A percentile compares a stretch with the other conserved stretches of the same genome.
Evolutionary conservation across 2,113 vertebrate genomes (phyloP).

Genomic region (Entomyzon cyanotis): DNA sequence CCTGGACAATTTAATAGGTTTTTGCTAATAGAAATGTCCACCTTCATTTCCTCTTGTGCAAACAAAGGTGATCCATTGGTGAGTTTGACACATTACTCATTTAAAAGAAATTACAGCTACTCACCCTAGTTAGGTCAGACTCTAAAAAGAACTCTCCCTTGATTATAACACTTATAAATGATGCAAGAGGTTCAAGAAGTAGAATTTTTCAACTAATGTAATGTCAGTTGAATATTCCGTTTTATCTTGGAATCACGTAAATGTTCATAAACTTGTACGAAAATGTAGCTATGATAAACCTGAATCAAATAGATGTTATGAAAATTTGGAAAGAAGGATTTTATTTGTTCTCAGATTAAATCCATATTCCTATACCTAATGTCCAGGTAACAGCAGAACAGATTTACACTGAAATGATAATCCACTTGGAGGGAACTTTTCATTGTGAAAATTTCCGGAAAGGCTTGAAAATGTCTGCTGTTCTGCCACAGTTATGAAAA

Average conservation of each 20-base stretch:
- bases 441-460: neutral
- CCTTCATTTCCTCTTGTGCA: neutral
- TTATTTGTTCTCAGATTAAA: neutral
- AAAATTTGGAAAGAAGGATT: neutral
- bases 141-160: neutral
- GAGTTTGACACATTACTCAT: neutral
- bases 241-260: fast-evolving
- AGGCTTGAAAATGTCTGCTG: neutral
- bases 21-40: neutral
- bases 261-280: neutral
- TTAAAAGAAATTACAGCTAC: neutral
- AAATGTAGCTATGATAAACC: neutral
- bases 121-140: neutral
- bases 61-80: neutral
- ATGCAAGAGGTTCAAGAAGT: neutral
- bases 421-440: neutral
- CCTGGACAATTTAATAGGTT: neutral
- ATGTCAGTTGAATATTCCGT: neutral
- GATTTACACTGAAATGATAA: neutral
- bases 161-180: neutral
- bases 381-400: neutral
- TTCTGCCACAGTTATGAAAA: neutral
- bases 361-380: neutral
- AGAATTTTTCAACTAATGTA: neutral
- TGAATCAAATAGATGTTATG: neutral